These are phyloP conservation scores for Orientallactaga sibirica DNA, from an alignment of 2,797 vertebrate genomes.

Conservation along the genomic window DNA sequence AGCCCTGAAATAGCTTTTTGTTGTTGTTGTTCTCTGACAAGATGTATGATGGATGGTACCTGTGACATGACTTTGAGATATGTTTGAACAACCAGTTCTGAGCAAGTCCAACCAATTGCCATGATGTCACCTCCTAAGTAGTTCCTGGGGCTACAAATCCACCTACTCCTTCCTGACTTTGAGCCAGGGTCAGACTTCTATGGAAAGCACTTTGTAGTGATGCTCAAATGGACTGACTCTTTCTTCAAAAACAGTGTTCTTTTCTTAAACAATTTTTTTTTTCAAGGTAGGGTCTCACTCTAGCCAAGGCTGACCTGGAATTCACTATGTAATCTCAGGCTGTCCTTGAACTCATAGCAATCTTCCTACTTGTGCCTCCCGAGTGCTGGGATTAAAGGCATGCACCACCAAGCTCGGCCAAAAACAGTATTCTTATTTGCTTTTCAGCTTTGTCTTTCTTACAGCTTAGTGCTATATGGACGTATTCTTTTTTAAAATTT, in stretches of 20 bases:
- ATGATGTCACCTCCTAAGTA: background rate
- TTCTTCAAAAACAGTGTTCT: background rate
- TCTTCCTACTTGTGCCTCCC: too few relatives aligned
- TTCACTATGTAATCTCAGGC: too few relatives aligned
- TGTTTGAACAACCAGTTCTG: background rate
- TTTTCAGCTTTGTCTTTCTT: background rate
- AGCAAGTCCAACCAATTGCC: background rate
- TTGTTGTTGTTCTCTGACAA: constrained; percentile 1
- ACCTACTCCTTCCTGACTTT: background rate
- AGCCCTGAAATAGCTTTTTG: background rate
- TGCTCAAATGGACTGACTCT: background rate
- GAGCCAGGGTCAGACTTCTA: background rate
- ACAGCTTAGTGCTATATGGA: background rate
- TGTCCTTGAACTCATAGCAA: too few relatives aligned
- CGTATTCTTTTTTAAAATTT: background rate
- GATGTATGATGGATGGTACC: background rate
- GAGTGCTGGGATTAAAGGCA: too few relatives aligned
- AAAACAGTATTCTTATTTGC: background rate
- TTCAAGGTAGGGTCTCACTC: too few relatives aligned
- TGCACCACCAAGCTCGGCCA: too few relatives aligned
- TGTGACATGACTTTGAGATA: background rate
- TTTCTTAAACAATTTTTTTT: too few relatives aligned
- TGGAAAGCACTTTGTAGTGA: background rate
- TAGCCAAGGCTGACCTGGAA: too few relatives aligned
- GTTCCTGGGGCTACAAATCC: background rate